Base-by-base conservation (phyloP, 2,888 invertebrate species). In the Macrophya alboannulata region DNA sequence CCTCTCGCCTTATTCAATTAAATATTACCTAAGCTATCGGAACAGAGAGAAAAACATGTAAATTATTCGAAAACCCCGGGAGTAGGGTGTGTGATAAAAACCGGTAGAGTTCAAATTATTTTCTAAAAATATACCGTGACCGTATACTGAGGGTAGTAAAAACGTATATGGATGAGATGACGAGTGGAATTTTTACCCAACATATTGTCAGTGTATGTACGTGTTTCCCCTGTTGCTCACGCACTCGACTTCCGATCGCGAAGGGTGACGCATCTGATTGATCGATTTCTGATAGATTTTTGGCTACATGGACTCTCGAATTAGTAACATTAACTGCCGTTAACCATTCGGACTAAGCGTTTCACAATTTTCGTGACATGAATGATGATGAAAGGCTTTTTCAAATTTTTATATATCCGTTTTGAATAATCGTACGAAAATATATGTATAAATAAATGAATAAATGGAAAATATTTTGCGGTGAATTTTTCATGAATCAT, bases 151-250 rank as follows among this genome's bases (percentile, higher is more conserved):
- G n/a, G 62, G 43, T 25, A 4, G 43, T 17, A 12, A 21, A 74
- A 74, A 45, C 45, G 72, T 74, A 8, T 71, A 71, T 21, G 43
- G 17, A 74, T 74, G 59, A 59, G 62, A 81, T 81, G 21, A 51
- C 59, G 59, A 43, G 40, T 40, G 81, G 59, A 40, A 43, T 43
- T 62, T 62, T 31, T 37, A 51, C 62, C 43, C 43, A 15, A 62
- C 37, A 21, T 37, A 55, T 62, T 81, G 62, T n/a, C 62, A 62
- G 59, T n/a, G n/a, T n/a, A n/a, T n/a, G n/a, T n/a, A 62, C 62
- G 62, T 81, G 37, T 62, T 81, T 59, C 62, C 81, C 81, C 81
- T 59, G 81, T 81, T 59, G 81, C 81, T 43, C 81, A 51, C 59
- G 81, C 81, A 77, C 77, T 55, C 77, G 59, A 59, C 81, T 81